Percentiles rank a stretch among this genome's conserved stretches.
phyloP scores from a whole-genome alignment of 2,113 vertebrate species.

The Piliocolobus tephrosceles region DNA sequence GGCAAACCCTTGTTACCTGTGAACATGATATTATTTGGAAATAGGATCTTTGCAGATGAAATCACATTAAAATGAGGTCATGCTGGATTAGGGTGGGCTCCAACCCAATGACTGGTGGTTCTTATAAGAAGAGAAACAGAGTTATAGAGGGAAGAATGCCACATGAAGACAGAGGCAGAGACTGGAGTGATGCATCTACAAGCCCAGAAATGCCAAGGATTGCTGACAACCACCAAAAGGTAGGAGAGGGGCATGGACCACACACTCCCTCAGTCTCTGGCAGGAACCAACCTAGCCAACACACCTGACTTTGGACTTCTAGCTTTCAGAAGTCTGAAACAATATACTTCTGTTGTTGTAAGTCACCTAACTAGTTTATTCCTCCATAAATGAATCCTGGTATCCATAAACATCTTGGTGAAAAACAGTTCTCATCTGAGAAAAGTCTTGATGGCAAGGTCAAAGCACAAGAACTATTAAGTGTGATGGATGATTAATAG shows the following conservation, averaged over 20 bases:
- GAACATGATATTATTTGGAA: background rate
- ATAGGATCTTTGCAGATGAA: background rate
- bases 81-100: background rate
- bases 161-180: background rate
- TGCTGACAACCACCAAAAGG: background rate
- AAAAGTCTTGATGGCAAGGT: background rate
- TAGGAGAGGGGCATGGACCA: background rate
- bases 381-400: background rate
- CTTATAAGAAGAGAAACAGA: background rate
- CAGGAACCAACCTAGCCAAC: background rate
- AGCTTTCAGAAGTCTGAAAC: background rate
- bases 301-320: background rate
- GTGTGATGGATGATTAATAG: background rate
- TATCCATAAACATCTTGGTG: background rate
- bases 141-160: background rate
- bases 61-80: background rate
- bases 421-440: background rate
- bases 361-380: background rate
- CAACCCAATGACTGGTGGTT: background rate
- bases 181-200: background rate
- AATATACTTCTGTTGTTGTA: background rate
- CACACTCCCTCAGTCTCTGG: background rate
- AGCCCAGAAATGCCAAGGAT: background rate
- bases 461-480: background rate
- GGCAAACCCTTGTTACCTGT: background rate